phyloP scores from a whole-genome alignment of 2,888 invertebrate genomes.

The Synanthedon formicaeformis region DNA sequence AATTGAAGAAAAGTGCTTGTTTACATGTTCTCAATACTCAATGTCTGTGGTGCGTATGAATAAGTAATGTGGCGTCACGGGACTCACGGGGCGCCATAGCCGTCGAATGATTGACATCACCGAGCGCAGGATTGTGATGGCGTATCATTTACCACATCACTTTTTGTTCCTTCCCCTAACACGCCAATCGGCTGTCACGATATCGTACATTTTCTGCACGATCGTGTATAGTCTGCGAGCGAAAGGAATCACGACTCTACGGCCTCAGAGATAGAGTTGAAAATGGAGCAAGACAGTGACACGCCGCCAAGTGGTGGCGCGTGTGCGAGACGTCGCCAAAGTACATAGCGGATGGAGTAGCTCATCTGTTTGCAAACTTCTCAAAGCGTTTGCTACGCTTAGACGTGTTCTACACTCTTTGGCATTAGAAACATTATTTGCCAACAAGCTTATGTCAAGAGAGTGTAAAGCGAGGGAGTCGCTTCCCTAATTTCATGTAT shows the following conservation, averaged over 20 bases:
- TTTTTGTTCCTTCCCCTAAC: not conserved
- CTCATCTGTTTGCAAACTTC: too few relatives aligned
- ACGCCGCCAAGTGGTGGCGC: not conserved
- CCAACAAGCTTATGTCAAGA: constrained; percentile 3
- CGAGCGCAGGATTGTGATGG: not conserved
- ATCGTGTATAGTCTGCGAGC: not conserved
- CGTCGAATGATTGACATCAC: not conserved
- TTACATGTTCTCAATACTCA: too few relatives aligned
- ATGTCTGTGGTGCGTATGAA: too few relatives aligned
- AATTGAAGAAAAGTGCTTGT: too few relatives aligned
- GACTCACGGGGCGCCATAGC: not conserved
- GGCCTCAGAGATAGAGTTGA: not conserved
- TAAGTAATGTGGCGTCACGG: too few relatives aligned
- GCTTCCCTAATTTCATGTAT: too few relatives aligned
- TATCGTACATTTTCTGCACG: not conserved
- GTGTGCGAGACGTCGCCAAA: not conserved
- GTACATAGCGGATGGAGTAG: not conserved
- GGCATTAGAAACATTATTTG: too few relatives aligned
- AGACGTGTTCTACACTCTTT: too few relatives aligned
- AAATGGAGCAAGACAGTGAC: not conserved
- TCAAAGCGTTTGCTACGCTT: too few relatives aligned
- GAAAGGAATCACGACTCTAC: too few relatives aligned
- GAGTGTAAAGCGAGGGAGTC: not conserved
- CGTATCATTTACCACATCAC: not conserved
- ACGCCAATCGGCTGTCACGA: not conserved